A percentile compares a stretch with the other conserved stretches of the same genome.
Conservation (phyloP, 30 jellyfish, hydroid and myxozoan genomes). For the Aurelia aurita complex sp. Pacific region DNA sequence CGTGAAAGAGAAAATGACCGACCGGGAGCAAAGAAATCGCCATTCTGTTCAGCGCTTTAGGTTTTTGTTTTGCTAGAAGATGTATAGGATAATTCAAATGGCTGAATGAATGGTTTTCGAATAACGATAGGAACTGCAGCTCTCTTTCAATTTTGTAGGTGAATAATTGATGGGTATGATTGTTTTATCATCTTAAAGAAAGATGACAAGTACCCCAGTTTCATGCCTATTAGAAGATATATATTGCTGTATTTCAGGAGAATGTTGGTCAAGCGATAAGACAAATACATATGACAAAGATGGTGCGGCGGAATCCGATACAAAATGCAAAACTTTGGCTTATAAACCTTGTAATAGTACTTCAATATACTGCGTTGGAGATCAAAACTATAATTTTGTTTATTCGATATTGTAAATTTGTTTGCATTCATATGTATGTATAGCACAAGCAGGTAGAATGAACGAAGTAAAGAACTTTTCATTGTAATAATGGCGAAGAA, state of each 20-base stretch:
- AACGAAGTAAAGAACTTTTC: too few species aligned
- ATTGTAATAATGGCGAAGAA: too few species aligned
- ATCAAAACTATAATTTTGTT: constrained; percentile 15
- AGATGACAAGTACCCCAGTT: neutral
- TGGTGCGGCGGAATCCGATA: constrained; percentile 34
- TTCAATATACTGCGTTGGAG: constrained; percentile 51
- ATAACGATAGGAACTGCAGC: too few species aligned
- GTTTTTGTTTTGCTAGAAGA: too few species aligned
- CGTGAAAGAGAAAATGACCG: too few species aligned
- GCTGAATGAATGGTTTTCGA: too few species aligned
- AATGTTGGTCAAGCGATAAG: constrained; percentile 57
- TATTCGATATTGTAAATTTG: constrained; percentile 2
- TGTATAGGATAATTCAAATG: too few species aligned
- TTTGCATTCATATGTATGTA: too few species aligned
- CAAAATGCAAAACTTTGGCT: constrained; percentile 38
- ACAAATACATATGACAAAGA: constrained; percentile 36
- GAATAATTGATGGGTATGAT: neutral
- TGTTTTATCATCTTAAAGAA: neutral
- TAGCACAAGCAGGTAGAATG: too few species aligned
- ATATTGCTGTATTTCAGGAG: constrained; percentile 17
- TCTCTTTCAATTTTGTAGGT: too few species aligned
- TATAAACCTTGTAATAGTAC: constrained; percentile 33
- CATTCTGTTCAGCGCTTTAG: too few species aligned
- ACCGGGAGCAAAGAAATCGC: too few species aligned
- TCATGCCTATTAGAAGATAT: neutral